Evolutionary conservation across 1,140 invertebrate genomes (phyloP), one percentile per base, ranked within the genome.

Genomic region (Lepidurus arcticus): DNA sequence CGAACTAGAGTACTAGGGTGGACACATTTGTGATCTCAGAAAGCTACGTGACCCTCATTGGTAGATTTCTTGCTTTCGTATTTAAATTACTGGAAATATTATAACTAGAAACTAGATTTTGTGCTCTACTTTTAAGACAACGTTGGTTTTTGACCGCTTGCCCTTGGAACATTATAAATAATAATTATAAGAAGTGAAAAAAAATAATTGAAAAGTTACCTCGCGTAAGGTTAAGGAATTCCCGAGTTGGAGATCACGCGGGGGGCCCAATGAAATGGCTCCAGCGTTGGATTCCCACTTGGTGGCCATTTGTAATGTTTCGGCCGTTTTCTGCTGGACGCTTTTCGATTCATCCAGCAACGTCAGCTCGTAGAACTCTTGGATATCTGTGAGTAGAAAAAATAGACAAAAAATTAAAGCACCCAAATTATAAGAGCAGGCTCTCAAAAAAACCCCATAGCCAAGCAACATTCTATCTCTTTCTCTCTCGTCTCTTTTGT

Each of bases 331-430:
- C 88, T 98, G 93, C 85, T 97, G 94, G 79, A 95, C 90, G 76
- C 93, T 93, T 88, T 98, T 98, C 74, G 91, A 93, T 85, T 98
- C 96, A 87, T 98, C 96, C 82, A 98, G 88, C 79, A 98, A 89
- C 74, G 96, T 98, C 81, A 97, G 88, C 88, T 99, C 96, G 87
- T 98, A 99, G 87, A 98, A 98, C 86, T 98, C 96, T 90, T 98
- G 96, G 83, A 98, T 98, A 90, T 99, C 97, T 98, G 91, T 24
- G 83, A 83, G 74, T 13, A 77, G 47, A 73, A 79, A 73, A 78
- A 65, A 78, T 26, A 81, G 76, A 81, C 42, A 43, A 75, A 80
- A 81, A 76, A 73, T 65, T 74, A n/a, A n/a, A 9, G 16, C 53
- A 7, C 53, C 53, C 6, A 65, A 65, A 65, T 65, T 47, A 65